Evolutionary conservation across 1,140 invertebrate genomes (phyloP), one percentile per base, ranked within the genome.

Genomic region (Parapsyche elsis): DNA sequence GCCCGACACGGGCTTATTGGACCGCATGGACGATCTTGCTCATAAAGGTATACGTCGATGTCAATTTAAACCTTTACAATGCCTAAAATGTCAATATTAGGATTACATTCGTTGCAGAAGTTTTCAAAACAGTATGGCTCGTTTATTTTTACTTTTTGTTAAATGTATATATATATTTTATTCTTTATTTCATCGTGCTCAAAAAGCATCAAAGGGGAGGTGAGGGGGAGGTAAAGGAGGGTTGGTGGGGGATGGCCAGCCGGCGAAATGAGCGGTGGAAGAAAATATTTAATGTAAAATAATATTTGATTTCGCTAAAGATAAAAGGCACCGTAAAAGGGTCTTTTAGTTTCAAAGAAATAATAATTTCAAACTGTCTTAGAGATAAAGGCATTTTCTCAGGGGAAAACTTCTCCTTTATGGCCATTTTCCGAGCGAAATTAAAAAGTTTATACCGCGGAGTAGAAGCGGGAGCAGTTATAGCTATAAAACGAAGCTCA

Each of bases 21-120:
- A 89, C 85, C 85, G 88, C 44, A 89, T 89, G 88, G 88, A 89
- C 81, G 88, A 89, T 84, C 84, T 89, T 71, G 88, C 88, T 61
- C 88, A 89, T 86, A 89, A 89, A 89, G 88, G 88, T 89, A 49
- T 30, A 23, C 19, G 61, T 4, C 61, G 21, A 5, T 16, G 10
- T 53, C 49, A 5, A 53, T 12, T 53, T 12, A 5, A 53, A 53
- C 12, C 2, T 53, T 16, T 53, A 7, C 12, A 1, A 2, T 53
- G 10, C 49, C 2, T 53, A 53, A 53, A 14, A 38, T 38, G 7
- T 38, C 2, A 38, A 7, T 38, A 4, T 38, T 38, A 38, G 7
- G 7, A 38, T 38, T 38, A 38, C 30, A 67, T 21, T 26, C 23
- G 64, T 67, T 38, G 30, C 30, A 7, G 30, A 38, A 38, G 30